phyloP scores from a whole-genome alignment of 2,797 vertebrate species.

The Poeciliopsis turneri region DNA sequence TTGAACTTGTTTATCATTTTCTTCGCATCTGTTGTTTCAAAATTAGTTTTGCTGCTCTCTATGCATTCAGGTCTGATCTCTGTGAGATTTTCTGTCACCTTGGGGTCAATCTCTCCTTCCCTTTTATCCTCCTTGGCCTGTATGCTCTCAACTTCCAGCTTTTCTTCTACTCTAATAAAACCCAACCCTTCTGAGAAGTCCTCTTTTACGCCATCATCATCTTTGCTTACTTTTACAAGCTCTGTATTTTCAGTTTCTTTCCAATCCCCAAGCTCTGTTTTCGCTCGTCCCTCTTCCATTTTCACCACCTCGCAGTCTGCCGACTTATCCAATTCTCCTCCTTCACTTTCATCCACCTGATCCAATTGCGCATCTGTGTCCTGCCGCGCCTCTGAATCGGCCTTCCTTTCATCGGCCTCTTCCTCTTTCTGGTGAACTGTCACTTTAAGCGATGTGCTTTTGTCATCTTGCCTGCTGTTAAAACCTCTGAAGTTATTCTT shows the following conservation, averaged over 20 bases:
- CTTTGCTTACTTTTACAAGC: conserved; percentile 33
- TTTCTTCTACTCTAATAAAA: conserved; percentile 14
- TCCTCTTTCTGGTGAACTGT: conserved; percentile 62
- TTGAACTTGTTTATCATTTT: conserved; percentile 30
- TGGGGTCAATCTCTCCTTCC: conserved; percentile 15
- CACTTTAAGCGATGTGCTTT: conserved; percentile 49
- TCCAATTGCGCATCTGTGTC: conserved; percentile 15
- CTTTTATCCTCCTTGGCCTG: conserved; percentile 13
- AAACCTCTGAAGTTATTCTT: conserved; percentile 88
- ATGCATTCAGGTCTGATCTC: conserved; percentile 9
- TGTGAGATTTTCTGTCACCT: conserved; percentile 13
- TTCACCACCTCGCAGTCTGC: conserved; percentile 60
- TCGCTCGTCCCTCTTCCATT: conserved; percentile 74
- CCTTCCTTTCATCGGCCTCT: conserved; percentile 35
- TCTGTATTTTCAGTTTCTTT: conserved; percentile 26
- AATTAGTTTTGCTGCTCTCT: neutral
- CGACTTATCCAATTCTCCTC: conserved; percentile 25
- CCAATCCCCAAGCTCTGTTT: conserved; percentile 3
- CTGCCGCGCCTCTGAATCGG: conserved; percentile 15
- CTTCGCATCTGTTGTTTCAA: conserved; percentile 26
- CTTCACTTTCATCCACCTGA: conserved; percentile 20
- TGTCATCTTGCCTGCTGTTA: conserved; percentile 60
- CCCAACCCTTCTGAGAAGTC: neutral
- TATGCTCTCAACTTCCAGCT: conserved; percentile 2
- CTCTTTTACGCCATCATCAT: conserved; percentile 12